phyloP scores from a whole-genome alignment of 2,888 invertebrate species.

The Drosophila hamatofila region DNA sequence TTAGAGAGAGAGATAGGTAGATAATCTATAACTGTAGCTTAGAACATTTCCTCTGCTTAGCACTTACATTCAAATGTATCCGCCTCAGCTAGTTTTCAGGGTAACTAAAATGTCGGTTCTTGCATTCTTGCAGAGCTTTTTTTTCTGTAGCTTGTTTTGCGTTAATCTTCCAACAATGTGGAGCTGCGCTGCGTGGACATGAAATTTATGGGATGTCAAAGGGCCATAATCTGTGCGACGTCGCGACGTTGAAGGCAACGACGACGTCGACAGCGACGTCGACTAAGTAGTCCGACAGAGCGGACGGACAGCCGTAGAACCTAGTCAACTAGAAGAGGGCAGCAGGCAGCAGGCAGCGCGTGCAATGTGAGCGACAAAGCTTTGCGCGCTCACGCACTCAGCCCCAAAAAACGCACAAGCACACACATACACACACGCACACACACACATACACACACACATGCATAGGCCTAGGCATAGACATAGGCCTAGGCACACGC shows the following conservation, averaged over 20 bases:
- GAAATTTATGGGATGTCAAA: conserved; percentile 81
- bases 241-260: conserved; percentile 34
- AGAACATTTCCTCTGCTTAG: not conserved
- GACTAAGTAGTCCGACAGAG: conserved; percentile 4
- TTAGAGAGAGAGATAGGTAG: not conserved
- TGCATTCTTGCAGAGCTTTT: conserved; percentile 4
- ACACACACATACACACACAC: conserved; percentile 21
- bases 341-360: conserved; percentile 47
- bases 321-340: conserved; percentile 34
- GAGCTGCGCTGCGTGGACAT: conserved; percentile 62
- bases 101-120: conserved; percentile 29
- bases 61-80: not conserved
- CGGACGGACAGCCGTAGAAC: conserved; percentile 35
- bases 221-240: conserved; percentile 74
- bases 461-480: conserved; percentile 19
- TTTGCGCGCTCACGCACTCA: conserved; percentile 65
- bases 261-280: conserved; percentile 9
- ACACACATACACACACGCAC: conserved; percentile 23
- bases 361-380: conserved; percentile 68
- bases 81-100: conserved; percentile 2
- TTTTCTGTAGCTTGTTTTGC: conserved; percentile 29
- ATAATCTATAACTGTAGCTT: not conserved
- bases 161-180: conserved; percentile 56
- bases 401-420: conserved; percentile 18
- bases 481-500: conserved; percentile 36